Percentiles rank a stretch among this genome's conserved stretches.
These are phyloP conservation scores for Hirudinaria manillensis DNA, from an alignment of 2,888 invertebrate genomes.

Conservation along the genomic window DNA sequence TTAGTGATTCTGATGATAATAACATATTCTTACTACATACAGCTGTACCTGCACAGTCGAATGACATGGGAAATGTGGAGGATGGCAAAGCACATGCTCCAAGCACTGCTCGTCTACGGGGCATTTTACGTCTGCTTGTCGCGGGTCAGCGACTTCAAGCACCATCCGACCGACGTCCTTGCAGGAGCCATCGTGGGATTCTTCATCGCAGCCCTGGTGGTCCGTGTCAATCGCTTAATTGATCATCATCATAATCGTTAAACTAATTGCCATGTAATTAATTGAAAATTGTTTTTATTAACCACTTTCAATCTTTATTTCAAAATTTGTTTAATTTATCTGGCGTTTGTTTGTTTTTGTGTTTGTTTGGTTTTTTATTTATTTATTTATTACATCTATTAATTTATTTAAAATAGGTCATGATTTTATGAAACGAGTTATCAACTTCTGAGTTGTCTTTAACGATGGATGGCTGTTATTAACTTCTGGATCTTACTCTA, in stretches of 20 bases:
- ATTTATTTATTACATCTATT: too few species aligned
- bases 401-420: too few species aligned
- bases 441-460: too few species aligned
- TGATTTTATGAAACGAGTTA: too few species aligned
- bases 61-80: slow-evolving; percentile 74
- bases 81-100: slow-evolving; percentile 63
- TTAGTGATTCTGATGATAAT: too few species aligned
- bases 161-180: slow-evolving; percentile 94
- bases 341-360: too few species aligned
- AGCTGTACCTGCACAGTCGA: slow-evolving; percentile 79
- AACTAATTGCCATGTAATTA: not conserved
- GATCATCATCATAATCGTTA: not conserved
- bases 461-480: too few species aligned
- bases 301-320: too few species aligned
- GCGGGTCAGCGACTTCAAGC: slow-evolving; percentile 89
- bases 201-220: slow-evolving; percentile 51
- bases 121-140: slow-evolving; percentile 65
- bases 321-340: too few species aligned
- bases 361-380: too few species aligned
- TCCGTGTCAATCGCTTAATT: slow-evolving; percentile 37
- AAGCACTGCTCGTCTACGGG: slow-evolving; percentile 71
- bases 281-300: too few species aligned
- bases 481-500: too few species aligned
- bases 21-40: not conserved
- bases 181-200: slow-evolving; percentile 63